A percentile compares a stretch with the other conserved stretches of the same genome.
Conservation (phyloP, 2,888 invertebrate genomes). For the Synergus laeviventris region DNA sequence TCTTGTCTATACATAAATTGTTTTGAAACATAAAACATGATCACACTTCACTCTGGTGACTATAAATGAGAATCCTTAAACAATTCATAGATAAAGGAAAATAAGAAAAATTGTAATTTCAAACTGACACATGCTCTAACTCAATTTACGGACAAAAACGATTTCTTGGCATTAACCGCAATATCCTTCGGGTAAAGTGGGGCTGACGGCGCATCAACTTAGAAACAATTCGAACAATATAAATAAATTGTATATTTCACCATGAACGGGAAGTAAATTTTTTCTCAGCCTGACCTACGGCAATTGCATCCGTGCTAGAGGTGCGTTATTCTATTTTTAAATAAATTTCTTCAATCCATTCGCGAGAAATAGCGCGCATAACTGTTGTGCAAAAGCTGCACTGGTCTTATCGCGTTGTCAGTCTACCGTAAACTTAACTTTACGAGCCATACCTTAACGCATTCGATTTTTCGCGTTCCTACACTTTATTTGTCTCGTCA, state of each 20-base stretch:
- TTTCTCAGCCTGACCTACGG: too few relatives aligned
- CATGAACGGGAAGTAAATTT: too few relatives aligned
- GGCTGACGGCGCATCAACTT: background rate
- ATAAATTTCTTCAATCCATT: constrained; percentile 47
- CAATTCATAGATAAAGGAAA: too few relatives aligned
- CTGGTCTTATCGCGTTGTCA: constrained; percentile 63
- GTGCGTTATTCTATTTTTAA: constrained; percentile 13
- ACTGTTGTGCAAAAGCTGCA: constrained; percentile 64
- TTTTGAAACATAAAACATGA: too few relatives aligned
- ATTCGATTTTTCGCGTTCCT: constrained; percentile 61
- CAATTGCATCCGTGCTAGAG: background rate
- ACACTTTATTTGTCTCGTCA: constrained; percentile 63
- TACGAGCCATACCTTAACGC: constrained; percentile 57
- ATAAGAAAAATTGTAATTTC: too few relatives aligned
- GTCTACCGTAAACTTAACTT: constrained; percentile 69
- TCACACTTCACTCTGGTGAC: too few relatives aligned
- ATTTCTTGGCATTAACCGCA: too few relatives aligned
- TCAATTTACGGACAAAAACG: too few relatives aligned
- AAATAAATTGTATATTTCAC: background rate
- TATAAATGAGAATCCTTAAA: too few relatives aligned
- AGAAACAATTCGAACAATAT: background rate
- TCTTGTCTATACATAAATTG: too few relatives aligned
- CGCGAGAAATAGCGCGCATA: constrained; percentile 65
- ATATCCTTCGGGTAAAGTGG: background rate
- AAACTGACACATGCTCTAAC: too few relatives aligned